Base-by-base conservation (phyloP, 2,113 vertebrate species). In the Picathartes gymnocephalus region DNA sequence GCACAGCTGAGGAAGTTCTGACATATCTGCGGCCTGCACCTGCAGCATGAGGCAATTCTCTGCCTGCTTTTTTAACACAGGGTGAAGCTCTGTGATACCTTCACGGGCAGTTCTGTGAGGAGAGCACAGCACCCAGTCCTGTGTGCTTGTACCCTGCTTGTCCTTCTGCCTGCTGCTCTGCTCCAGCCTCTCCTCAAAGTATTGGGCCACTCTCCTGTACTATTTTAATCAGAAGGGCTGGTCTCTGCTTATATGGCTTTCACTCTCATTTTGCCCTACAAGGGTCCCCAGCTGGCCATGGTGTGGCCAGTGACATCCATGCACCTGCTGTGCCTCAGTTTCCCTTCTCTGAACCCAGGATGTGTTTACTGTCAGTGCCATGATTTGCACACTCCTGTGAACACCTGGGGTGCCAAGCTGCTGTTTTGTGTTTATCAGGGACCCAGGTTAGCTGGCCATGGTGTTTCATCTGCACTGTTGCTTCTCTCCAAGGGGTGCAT, bases 1-100 rank as follows among this genome's bases (percentile, higher is more conserved):
- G 95, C 76, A 42, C 96, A 96, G 94, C 96, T 93, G 95, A 94
- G 93, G 89, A 96, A 96, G 89, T 94, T 90, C 70, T 88, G 84
- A 73, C 78, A 48, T 86, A 73, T 69, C 90, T 30, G 60, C 39
- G 37, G 66, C 51, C 61, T 9, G 33, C 28, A 88, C 76, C 56
- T 56, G 86, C 66, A 76, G 81, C 45, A 6, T 8, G 51, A 73
- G 66, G 56, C 74, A 13, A 31, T 27, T 91, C 0, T 3, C 50
- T 37, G 48, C 71, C 30, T 23, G 35, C 4, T 10, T 62, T 87
- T 80, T 33, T 27, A 22, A 19, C 22, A 1, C 0, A 0, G 51
- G 19, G 7, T 9, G 69, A 66, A 35, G 51, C 57, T 82, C 44
- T 84, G 56, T 0, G 14, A 48, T 77, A 15, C 33, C 48, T 5